Percentiles rank a stretch among this genome's conserved stretches.
These are phyloP conservation scores for Drosophila navojoa DNA, from an alignment of 1,140 invertebrate genomes.

Conservation along the genomic window DNA sequence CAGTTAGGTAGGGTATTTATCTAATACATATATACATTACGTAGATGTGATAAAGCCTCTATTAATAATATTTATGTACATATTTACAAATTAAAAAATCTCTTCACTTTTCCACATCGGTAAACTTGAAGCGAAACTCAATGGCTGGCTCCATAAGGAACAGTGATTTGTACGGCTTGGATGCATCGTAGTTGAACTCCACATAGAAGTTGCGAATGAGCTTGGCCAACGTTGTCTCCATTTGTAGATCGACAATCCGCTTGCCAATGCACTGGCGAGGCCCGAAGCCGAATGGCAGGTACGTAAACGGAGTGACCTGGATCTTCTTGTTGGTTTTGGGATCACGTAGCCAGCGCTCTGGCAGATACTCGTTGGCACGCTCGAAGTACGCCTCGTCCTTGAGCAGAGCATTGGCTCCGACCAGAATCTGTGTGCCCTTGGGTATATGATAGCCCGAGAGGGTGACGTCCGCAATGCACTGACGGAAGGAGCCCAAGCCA, in stretches of 20 bases:
- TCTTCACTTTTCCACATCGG: constrained; percentile 36
- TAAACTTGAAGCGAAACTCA: constrained; percentile 62
- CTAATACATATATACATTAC: background rate
- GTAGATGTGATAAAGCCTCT: background rate
- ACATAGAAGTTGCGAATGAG: constrained; percentile 86
- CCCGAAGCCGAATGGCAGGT: constrained; percentile 86
- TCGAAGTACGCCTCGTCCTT: constrained; percentile 85
- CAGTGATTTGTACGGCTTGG: constrained; percentile 50
- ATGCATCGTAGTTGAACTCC: constrained; percentile 84
- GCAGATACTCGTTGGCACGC: constrained; percentile 88
- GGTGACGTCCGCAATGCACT: constrained; percentile 89
- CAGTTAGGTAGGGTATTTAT: background rate
- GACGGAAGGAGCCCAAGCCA: constrained; percentile 92
- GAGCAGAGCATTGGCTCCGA: constrained; percentile 44
- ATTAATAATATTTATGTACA: constrained; percentile 10
- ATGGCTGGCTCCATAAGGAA: constrained; percentile 62
- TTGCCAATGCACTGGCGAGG: constrained; percentile 86
- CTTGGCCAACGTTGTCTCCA: constrained; percentile 87
- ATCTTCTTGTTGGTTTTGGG: constrained; percentile 50
- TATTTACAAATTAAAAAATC: background rate
- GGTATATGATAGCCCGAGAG: constrained; percentile 92
- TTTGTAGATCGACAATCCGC: constrained; percentile 89
- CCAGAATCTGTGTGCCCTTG: constrained; percentile 85
- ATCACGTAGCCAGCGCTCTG: constrained; percentile 90
- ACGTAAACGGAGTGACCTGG: constrained; percentile 57